These are phyloP conservation scores for Dromius quadrimaculatus DNA, from an alignment of 2,888 invertebrate species.

Conservation along the genomic window DNA sequence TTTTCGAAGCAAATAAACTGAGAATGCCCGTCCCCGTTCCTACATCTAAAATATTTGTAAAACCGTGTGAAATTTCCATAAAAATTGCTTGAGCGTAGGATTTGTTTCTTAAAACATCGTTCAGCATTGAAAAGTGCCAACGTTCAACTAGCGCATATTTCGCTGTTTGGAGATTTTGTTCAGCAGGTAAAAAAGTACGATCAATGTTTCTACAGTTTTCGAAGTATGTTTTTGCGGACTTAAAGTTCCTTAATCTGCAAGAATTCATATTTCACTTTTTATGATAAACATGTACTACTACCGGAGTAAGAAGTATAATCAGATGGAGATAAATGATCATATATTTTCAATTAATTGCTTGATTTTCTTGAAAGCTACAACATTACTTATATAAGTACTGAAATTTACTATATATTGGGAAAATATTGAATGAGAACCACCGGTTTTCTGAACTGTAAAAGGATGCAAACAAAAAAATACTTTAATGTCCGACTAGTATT, in stretches of 20 bases:
- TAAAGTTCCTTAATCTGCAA: constrained; percentile 60
- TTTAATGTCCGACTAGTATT: too few relatives aligned
- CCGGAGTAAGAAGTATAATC: too few relatives aligned
- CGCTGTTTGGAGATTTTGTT: constrained; percentile 77
- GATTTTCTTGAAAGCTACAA: too few relatives aligned
- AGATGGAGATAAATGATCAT: too few relatives aligned
- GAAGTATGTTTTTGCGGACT: constrained; percentile 60
- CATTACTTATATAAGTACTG: too few relatives aligned
- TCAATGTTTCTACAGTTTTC: constrained; percentile 68
- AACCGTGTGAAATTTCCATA: constrained; percentile 68
- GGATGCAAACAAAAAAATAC: too few relatives aligned
- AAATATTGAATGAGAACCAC: too few relatives aligned
- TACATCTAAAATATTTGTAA: constrained; percentile 76
- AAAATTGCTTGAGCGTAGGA: constrained; percentile 75
- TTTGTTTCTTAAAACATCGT: constrained; percentile 77
- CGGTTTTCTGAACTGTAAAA: too few relatives aligned
- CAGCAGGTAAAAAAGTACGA: constrained; percentile 70
- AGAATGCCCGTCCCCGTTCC: constrained; percentile 84
- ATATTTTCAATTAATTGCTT: too few relatives aligned
- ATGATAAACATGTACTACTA: too few relatives aligned
- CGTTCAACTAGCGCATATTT: constrained; percentile 78
- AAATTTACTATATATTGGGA: too few relatives aligned
- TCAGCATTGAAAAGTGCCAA: constrained; percentile 89
- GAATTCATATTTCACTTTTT: constrained; percentile 36
- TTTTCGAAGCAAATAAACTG: constrained; percentile 73